Evolutionary conservation across 1,140 invertebrate species (phyloP).

Genomic region (Heliconius eleuchia): DNA sequence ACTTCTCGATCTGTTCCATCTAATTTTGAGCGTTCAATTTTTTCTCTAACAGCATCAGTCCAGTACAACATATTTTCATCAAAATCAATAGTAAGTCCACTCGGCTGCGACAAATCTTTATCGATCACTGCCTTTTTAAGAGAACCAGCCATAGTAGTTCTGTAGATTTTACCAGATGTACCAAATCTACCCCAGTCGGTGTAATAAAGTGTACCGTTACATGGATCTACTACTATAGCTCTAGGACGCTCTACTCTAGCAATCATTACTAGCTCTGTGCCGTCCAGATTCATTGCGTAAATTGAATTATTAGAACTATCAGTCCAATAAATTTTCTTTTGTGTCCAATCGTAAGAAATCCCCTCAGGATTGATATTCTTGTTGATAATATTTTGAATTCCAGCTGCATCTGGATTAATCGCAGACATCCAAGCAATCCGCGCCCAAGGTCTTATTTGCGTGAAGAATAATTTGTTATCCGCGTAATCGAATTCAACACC

Average conservation of each 20-base stretch:
- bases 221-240: constrained; percentile 98
- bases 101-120: constrained; percentile 95
- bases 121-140: constrained; percentile 94
- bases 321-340: constrained; percentile 98
- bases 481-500: constrained; percentile 97
- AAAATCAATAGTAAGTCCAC: constrained; percentile 97
- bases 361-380: constrained; percentile 96
- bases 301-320: constrained; percentile 97
- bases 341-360: constrained; percentile 98
- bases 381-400: constrained; percentile 88
- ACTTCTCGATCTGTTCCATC: constrained; percentile 91
- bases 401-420: constrained; percentile 83
- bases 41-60: constrained; percentile 98
- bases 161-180: constrained; percentile 95
- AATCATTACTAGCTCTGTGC: constrained; percentile 95
- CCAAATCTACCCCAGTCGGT: constrained; percentile 97
- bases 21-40: constrained; percentile 96
- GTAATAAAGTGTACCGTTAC: constrained; percentile 95
- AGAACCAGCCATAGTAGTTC: constrained; percentile 98
- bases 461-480: constrained; percentile 93
- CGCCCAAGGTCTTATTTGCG: constrained; percentile 95
- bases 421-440: constrained; percentile 91
- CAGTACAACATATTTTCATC: constrained; percentile 97
- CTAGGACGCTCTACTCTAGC: constrained; percentile 94
- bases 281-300: constrained; percentile 96